Percentiles rank a stretch among this genome's conserved stretches.
phyloP scores from a whole-genome alignment of 1,140 invertebrate genomes.

The Aporrectodea caliginosa region DNA sequence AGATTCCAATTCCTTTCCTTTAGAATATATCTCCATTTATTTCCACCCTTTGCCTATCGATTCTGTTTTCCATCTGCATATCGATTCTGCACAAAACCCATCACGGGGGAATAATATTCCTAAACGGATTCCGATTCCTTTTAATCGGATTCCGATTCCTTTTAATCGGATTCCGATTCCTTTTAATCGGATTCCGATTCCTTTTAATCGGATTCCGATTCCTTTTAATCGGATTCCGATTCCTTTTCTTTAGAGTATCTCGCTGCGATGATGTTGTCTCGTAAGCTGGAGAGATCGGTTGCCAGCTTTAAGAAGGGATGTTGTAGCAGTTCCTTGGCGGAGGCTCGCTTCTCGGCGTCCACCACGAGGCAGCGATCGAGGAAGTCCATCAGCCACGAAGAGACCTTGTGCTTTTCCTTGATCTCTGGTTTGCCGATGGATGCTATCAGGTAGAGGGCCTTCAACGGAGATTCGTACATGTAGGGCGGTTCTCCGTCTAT shows the following conservation, averaged over 20 bases:
- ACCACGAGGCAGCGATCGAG: slow-evolving; percentile 82
- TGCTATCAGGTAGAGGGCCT: slow-evolving; percentile 36
- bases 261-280: slow-evolving; percentile 57
- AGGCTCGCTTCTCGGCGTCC: slow-evolving; percentile 81
- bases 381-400: slow-evolving; percentile 61
- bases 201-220: no score
- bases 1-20: no score
- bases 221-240: no score
- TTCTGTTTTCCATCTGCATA: no score
- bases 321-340: slow-evolving; percentile 77
- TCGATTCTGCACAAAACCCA: no score
- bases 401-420: slow-evolving; percentile 25
- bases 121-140: no score
- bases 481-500: slow-evolving; percentile 43
- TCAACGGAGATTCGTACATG: slow-evolving; percentile 39
- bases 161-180: no score
- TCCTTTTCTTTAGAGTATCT: slow-evolving; percentile 21
- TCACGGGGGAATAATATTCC: no score
- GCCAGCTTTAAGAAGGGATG: slow-evolving; percentile 77
- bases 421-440: slow-evolving; percentile 38
- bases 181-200: no score
- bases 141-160: no score
- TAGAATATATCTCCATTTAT: no score
- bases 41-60: no score
- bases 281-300: slow-evolving; percentile 81